Conservation (phyloP, 2,888 invertebrate species). For the Pandemis cinnamomeana region DNA sequence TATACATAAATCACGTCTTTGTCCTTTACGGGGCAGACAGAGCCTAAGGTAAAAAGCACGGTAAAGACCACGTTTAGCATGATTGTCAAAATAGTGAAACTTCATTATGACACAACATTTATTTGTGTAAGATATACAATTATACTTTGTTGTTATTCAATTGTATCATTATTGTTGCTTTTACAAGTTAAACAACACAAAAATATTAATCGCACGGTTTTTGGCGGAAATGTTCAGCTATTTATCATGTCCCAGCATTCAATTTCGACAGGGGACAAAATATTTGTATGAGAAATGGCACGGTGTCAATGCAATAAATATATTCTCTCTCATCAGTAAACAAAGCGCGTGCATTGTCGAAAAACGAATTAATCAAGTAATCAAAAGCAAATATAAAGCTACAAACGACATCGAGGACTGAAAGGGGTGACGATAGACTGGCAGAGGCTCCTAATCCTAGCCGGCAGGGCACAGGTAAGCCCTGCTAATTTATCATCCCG, state of each 20-base stretch:
- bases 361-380: conserved; percentile 74
- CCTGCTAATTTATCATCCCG: conserved; percentile 80
- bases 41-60: too few species aligned
- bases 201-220: conserved; percentile 12
- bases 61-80: too few species aligned
- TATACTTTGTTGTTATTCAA: too few species aligned
- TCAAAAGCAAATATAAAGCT: conserved; percentile 76
- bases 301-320: conserved; percentile 28
- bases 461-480: conserved; percentile 69
- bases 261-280: conserved; percentile 31
- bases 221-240: conserved; percentile 17
- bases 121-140: too few species aligned
- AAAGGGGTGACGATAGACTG: conserved; percentile 70
- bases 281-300: conserved; percentile 27
- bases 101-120: too few species aligned
- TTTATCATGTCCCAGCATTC: conserved; percentile 25
- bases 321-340: conserved; percentile 36
- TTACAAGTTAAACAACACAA: background rate
- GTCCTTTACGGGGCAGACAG: too few species aligned
- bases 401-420: conserved; percentile 58
- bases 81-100: too few species aligned
- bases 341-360: conserved; percentile 55
- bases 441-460: conserved; percentile 72
- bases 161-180: background rate
- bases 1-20: too few species aligned